Evolutionary conservation across 2,888 invertebrate species (phyloP), one percentile per base, ranked within the genome.

Genomic region (Parascotia fuliginaria): DNA sequence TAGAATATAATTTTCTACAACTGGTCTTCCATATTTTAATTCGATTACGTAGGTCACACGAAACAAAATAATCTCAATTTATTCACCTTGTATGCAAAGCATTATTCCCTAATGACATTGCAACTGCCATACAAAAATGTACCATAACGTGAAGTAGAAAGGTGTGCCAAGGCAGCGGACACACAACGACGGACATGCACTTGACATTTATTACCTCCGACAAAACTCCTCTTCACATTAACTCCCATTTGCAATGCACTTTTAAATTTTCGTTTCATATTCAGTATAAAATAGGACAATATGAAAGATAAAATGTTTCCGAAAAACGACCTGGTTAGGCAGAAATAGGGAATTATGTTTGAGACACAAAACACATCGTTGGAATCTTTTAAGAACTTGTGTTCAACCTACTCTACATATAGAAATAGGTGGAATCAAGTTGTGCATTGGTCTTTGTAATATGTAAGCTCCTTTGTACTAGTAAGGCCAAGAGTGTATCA

Each of bases 141-240:
- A 41, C 34, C 42, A 53, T 61, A 56, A 50, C 51, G 44, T 49
- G 19, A 39, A 47, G 37, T 33, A 49, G 41, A 68, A 65, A 68
- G 57, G n/a, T 43, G 40, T 34, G 37, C 27, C 36, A 57, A 59
- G 54, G 52, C 46, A 60, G 55, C 47, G 47, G 57, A 62, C 60
- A 51, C 61, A 56, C 57, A 45, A 41, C 64, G 59, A 58, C 67
- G 66, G 74, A 79, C 73, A 71, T 77, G 69, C 65, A 66, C 64
- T 66, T 71, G 75, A 75, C 80, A 75, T 76, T 80, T 81, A 81
- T 79, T 79, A 74, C 75, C 68, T 62, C 70, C 68, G 65, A 65
- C 72, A 63, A 73, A 74, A 70, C 70, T 71, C 69, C 70, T 65
- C 60, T 65, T 46, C 67, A 60, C 70, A 75, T 79, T 75, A 76